Evolutionary conservation across 2,113 vertebrate genomes (phyloP).

Genomic region (Syrrhaptes paradoxus): DNA sequence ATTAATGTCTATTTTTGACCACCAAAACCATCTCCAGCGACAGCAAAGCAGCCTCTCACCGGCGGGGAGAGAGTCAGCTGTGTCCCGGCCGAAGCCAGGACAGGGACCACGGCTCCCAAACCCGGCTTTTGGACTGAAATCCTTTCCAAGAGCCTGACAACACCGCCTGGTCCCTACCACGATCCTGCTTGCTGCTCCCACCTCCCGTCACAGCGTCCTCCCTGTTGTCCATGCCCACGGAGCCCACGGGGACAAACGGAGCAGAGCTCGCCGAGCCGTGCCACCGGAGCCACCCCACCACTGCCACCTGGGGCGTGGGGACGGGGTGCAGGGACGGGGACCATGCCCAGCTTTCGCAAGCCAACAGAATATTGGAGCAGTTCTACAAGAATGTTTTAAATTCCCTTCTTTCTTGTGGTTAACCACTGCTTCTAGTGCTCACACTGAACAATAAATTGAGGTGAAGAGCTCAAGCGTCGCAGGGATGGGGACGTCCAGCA

Average conservation of each 20-base stretch:
- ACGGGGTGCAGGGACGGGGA: neutral
- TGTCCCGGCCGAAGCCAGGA: no score
- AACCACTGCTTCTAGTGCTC: neutral
- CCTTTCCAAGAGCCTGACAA: neutral
- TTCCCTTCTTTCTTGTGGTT: neutral
- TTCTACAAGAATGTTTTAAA: neutral
- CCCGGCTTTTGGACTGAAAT: neutral
- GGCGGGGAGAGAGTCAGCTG: no score
- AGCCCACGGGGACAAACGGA: no score
- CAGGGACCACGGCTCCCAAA: neutral
- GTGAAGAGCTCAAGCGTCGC: neutral
- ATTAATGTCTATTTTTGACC: neutral
- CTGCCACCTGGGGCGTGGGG: neutral
- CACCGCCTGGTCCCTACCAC: neutral
- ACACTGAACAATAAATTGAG: neutral
- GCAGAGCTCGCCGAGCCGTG: neutral
- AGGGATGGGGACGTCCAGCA: neutral
- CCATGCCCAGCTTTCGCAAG: neutral
- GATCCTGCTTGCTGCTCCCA: neutral
- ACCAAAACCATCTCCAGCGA: neutral
- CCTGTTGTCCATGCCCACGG: accelerated
- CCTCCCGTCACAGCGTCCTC: neutral
- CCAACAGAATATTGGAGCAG: neutral
- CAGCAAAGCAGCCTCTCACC: neutral
- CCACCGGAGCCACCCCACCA: neutral